Base-by-base conservation (phyloP, 2,113 vertebrate species). In the Leptodactylus fuscus region DNA sequence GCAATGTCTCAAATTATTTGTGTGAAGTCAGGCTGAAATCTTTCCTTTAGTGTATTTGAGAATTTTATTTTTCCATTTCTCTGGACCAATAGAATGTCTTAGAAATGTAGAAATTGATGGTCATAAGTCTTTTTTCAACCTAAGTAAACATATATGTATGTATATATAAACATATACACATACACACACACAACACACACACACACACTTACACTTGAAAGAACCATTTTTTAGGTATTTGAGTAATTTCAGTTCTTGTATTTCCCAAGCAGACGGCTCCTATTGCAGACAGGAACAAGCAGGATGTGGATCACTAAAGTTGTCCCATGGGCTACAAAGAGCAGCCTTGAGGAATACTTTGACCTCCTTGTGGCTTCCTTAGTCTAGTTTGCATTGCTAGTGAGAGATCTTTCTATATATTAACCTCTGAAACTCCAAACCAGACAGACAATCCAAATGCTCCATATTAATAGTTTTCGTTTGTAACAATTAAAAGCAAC, bases 401-500 rank as follows among this genome's bases (percentile, higher is more conserved):
- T 27, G n/a, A 60, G n/a, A 60, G 55, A 27, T 5, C 2, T 60
- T 2, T 65, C 15, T 32, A 32, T 5, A 65, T 32, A 65, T 65
- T 65, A 65, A 62, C 24, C 24, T 29, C 24, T 62, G 12, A 29
- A 29, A 1, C 9, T 27, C 58, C 58, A 62, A 29, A 58, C 9
- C n/a, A n/a, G n/a, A n/a, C 22, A 24, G 7, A 32, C 24, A 13
- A 1, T 24, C 76, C 2, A 60, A 29, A 77, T 76, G 11, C 27
- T 27, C 16, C 27, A 24, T 76, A 48, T 75, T 49, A 83, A 75
- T 55, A 27, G 58, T 55, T 58, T 76, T 29, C 38, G 60, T 74
- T 75, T 58, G 13, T 74, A 29, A 36, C 49, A 83, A 38, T 82
- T 27, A 60, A 34, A 27, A n/a, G n/a, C n/a, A n/a, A n/a, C n/a